These are phyloP conservation scores for Molanna angustata DNA, from an alignment of 2,888 invertebrate genomes.

Conservation along the genomic window DNA sequence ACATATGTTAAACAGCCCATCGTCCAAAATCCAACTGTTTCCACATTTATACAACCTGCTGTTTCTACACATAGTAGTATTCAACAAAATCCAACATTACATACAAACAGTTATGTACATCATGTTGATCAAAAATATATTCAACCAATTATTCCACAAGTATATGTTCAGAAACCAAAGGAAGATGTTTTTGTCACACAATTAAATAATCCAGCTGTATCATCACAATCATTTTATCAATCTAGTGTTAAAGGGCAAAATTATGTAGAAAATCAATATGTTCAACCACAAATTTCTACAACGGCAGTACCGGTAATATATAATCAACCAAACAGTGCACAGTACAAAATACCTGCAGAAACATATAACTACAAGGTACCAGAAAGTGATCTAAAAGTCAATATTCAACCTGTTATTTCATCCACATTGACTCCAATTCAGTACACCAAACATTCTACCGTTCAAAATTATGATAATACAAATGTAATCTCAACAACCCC, in stretches of 20 bases:
- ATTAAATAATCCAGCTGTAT: slow-evolving; percentile 41
- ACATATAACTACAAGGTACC: too few species aligned
- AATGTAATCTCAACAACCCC: slow-evolving; percentile 15
- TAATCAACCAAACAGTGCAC: too few species aligned
- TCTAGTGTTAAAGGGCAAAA: slow-evolving; percentile 36
- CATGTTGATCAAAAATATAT: slow-evolving; percentile 33
- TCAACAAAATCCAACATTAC: slow-evolving; percentile 33
- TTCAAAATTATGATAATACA: slow-evolving; percentile 7
- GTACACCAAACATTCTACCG: slow-evolving; percentile 12
- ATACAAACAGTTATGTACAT: slow-evolving; percentile 39
- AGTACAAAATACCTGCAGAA: too few species aligned
- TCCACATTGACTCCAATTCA: slow-evolving; percentile 35
- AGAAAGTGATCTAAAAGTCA: too few species aligned
- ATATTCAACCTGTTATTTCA: slow-evolving; percentile 23
- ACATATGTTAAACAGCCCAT: slow-evolving; percentile 33
- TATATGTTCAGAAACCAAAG: slow-evolving; percentile 21
- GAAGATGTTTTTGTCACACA: slow-evolving; percentile 16
- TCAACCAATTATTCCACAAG: slow-evolving; percentile 36
- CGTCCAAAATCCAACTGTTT: slow-evolving; percentile 37
- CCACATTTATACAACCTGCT: slow-evolving; percentile 23
- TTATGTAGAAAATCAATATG: slow-evolving; percentile 37
- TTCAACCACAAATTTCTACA: too few species aligned
- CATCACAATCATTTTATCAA: slow-evolving; percentile 47
- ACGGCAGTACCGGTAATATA: too few species aligned
- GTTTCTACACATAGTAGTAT: slow-evolving; percentile 10